Percentiles rank a stretch among this genome's conserved stretches.
Evolutionary conservation across 23 tunicate genomes (phyloP).

Genomic region (Ciona savignyi): DNA sequence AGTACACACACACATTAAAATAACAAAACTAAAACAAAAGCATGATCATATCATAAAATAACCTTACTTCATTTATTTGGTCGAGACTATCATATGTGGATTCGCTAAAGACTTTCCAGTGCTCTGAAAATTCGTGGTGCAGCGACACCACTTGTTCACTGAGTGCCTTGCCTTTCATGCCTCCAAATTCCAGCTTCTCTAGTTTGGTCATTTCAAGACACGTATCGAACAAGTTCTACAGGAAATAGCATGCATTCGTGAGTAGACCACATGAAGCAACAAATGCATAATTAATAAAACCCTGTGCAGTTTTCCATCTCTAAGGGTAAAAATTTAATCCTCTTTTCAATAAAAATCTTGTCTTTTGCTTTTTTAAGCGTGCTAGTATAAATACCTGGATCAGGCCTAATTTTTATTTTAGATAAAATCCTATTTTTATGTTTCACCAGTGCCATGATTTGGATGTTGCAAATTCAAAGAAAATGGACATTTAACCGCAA

Average conservation of each 20-base stretch:
- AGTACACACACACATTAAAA: no score
- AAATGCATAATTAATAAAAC: no score
- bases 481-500: no score
- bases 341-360: not conserved
- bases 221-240: conserved; percentile 55
- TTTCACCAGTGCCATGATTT: no score
- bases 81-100: conserved; percentile 73
- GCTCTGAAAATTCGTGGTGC: conserved; percentile 49
- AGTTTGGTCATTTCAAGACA: conserved; percentile 64
- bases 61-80: conserved; percentile 36
- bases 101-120: conserved; percentile 74
- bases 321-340: no score
- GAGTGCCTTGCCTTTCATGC: conserved; percentile 58
- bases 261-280: not conserved
- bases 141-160: conserved; percentile 57
- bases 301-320: no score
- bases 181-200: conserved; percentile 86
- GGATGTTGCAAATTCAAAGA: no score
- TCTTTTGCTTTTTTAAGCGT: not conserved
- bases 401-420: not conserved
- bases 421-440: no score
- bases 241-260: not conserved
- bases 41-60: no score
- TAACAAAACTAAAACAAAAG: no score
- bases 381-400: not conserved